These are phyloP conservation scores for Clinocottus analis DNA, from an alignment of 2,113 vertebrate species.

Conservation along the genomic window DNA sequence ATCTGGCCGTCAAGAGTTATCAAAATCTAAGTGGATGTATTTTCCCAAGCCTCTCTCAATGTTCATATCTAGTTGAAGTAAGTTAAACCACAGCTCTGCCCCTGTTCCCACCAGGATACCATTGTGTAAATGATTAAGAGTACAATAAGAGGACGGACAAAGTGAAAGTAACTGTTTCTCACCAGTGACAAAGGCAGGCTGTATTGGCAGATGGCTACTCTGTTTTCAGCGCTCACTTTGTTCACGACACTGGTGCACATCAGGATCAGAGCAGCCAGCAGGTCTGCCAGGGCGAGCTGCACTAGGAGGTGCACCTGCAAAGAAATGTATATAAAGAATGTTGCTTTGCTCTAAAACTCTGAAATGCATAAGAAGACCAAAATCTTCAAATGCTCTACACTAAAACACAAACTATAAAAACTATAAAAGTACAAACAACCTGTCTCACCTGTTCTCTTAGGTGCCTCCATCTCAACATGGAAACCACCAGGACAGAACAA, in stretches of 20 bases:
- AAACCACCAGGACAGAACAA: conserved; percentile 79
- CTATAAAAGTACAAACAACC: background rate
- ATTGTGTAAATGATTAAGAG: background rate
- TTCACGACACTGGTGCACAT: conserved; percentile 71
- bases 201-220: conserved; percentile 66
- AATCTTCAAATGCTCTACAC: background rate
- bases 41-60: background rate
- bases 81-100: background rate
- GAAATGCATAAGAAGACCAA: background rate
- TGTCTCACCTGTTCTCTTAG: conserved; percentile 79
- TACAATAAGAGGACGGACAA: background rate
- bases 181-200: conserved; percentile 83
- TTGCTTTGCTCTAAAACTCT: background rate
- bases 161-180: conserved; percentile 44
- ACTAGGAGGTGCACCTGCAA: conserved; percentile 77
- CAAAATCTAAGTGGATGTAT: background rate
- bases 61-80: background rate
- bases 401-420: background rate
- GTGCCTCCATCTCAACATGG: conserved; percentile 72
- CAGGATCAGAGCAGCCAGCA: conserved; percentile 79
- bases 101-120: background rate
- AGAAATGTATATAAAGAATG: conserved; percentile 1
- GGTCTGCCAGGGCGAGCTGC: conserved; percentile 85
- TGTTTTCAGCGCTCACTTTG: conserved; percentile 21
- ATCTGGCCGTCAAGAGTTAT: background rate